A percentile compares a stretch with the other conserved stretches of the same genome.
Evolutionary conservation across 2,113 vertebrate species (phyloP).

Genomic region (Cololabis saira): DNA sequence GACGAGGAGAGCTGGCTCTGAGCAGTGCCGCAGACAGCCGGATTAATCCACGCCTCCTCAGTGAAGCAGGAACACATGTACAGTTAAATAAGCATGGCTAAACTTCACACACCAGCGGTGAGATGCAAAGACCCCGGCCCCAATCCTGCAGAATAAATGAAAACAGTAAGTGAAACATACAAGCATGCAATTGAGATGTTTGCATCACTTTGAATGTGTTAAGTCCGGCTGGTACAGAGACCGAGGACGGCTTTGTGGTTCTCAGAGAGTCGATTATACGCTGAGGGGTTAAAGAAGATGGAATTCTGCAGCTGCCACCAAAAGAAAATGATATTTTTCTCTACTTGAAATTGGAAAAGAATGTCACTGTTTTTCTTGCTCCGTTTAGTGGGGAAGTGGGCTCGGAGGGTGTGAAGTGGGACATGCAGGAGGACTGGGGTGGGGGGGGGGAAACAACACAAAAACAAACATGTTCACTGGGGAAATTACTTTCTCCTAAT

Average conservation of each 20-base stretch:
- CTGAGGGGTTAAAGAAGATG: conserved; percentile 37
- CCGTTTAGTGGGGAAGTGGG: conserved; percentile 6
- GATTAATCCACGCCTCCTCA: background rate
- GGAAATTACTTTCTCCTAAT: conserved; percentile 71
- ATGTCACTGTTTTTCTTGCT: conserved; percentile 29
- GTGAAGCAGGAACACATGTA: conserved; percentile 31
- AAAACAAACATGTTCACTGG: conserved; percentile 27
- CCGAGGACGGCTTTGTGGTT: conserved; percentile 8
- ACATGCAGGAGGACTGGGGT: conserved; percentile 13
- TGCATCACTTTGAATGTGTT: conserved; percentile 55
- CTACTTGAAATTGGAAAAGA: conserved; percentile 54
- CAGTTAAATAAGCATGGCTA: conserved; percentile 35
- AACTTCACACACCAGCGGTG: conserved; percentile 12
- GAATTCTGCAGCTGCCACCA: conserved; percentile 36
- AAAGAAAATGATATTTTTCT: conserved; percentile 63
- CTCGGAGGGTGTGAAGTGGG: conserved; percentile 21
- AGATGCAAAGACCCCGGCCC: conserved; percentile 13
- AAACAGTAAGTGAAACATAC: conserved; percentile 54
- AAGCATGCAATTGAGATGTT: conserved; percentile 53
- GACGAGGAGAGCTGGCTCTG: background rate
- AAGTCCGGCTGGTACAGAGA: conserved; percentile 36
- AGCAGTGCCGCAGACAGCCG: background rate
- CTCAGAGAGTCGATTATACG: conserved; percentile 50
- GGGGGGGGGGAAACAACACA: conserved; percentile 42
- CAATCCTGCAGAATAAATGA: conserved; percentile 50